Evolutionary conservation across 1,140 invertebrate genomes (phyloP).

Genomic region (Diorhabda carinulata): DNA sequence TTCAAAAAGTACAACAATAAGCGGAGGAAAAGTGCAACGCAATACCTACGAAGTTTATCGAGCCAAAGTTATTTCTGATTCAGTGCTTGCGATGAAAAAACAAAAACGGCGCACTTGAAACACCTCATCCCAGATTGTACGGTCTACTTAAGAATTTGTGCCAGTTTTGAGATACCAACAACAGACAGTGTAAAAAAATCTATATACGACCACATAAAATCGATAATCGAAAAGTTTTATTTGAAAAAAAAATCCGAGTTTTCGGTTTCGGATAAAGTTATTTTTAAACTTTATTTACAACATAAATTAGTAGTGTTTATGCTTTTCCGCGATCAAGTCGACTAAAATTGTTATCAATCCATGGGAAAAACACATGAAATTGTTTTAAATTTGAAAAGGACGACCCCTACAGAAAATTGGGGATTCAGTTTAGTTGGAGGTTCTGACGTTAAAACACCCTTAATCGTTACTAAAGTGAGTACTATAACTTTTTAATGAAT

Average conservation of each 20-base stretch:
- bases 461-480: conserved; percentile 88
- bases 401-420: conserved; percentile 75
- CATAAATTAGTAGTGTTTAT: conserved; percentile 15
- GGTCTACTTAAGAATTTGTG: conserved; percentile 14
- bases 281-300: conserved; percentile 19
- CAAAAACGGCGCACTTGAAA: conserved; percentile 7
- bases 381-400: conserved; percentile 70
- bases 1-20: conserved; percentile 8
- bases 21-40: conserved; percentile 16
- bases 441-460: conserved; percentile 79
- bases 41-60: conserved; percentile 11
- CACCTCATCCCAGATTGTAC: conserved; percentile 5
- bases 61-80: conserved; percentile 29
- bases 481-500: background rate
- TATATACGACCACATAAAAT: too few species aligned
- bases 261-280: conserved; percentile 6
- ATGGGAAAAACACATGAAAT: conserved; percentile 65
- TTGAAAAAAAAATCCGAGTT: too few species aligned
- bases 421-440: conserved; percentile 89
- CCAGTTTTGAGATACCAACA: conserved; percentile 27
- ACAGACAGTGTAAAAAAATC: too few species aligned
- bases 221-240: too few species aligned
- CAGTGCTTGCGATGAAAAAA: conserved; percentile 9
- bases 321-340: conserved; percentile 5
- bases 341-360: conserved; percentile 13